These are phyloP conservation scores for Crocuta crocuta DNA, from an alignment of 2,113 vertebrate genomes.

Conservation along the genomic window DNA sequence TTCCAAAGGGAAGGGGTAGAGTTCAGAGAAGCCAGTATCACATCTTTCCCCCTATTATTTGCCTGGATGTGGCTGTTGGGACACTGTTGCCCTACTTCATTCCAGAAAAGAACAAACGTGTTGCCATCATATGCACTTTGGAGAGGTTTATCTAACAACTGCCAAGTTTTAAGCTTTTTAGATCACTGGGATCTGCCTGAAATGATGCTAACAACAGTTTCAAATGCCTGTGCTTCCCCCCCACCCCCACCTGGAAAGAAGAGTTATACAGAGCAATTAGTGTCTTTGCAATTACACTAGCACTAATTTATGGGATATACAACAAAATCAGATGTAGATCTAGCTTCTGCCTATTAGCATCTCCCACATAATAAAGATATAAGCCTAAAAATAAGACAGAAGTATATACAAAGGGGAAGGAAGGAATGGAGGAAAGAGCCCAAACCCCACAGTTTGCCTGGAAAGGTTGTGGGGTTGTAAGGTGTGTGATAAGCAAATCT, in stretches of 20 bases:
- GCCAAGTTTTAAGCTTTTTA: background rate
- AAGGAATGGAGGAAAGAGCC: background rate
- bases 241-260: background rate
- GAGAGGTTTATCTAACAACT: slow-evolving; percentile 1
- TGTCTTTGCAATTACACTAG: slow-evolving; percentile 7
- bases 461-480: background rate
- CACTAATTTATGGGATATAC: slow-evolving; percentile 5
- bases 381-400: background rate
- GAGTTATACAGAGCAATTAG: background rate
- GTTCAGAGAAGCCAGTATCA: background rate
- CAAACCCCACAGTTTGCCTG: background rate
- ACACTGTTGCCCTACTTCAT: background rate
- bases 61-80: background rate
- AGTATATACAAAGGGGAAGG: background rate
- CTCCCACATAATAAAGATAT: background rate
- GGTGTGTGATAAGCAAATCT: background rate
- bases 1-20: background rate
- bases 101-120: background rate
- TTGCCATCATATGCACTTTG: background rate
- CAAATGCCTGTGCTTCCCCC: background rate
- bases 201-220: background rate
- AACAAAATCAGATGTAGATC: slow-evolving; percentile 14
- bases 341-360: background rate
- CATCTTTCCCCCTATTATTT: background rate
- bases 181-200: background rate